A percentile compares a stretch with the other conserved stretches of the same genome.
Conservation (phyloP, 2,797 vertebrate species). For the Brachymystax lenok region DNA sequence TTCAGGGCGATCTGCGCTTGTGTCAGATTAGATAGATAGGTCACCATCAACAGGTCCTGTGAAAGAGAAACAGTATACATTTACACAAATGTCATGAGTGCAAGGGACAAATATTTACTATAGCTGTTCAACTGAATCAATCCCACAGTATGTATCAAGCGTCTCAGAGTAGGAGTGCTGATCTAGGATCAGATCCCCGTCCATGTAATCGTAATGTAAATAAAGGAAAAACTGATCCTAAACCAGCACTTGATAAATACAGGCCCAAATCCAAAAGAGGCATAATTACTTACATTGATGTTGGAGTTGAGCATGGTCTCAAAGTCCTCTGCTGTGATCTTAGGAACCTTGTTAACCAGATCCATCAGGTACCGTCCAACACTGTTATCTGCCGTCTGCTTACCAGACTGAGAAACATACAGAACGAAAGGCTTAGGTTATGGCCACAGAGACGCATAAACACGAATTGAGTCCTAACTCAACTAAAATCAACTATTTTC, state of each 20-base stretch:
- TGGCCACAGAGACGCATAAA: neutral
- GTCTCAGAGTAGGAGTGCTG: too few species aligned
- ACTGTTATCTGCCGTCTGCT: conserved; percentile 92
- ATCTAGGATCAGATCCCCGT: too few species aligned
- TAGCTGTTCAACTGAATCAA: too few species aligned
- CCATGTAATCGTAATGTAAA: neutral
- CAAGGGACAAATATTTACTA: too few species aligned
- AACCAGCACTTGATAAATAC: neutral
- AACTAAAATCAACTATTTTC: neutral
- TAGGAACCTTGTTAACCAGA: conserved; percentile 96
- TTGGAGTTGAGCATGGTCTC: conserved; percentile 99
- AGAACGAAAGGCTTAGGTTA: neutral
- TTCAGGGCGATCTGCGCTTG: conserved; percentile 98
- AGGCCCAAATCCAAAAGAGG: neutral
- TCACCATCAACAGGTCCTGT: conserved; percentile 98
- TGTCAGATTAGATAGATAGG: conserved; percentile 95
- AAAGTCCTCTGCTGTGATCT: conserved; percentile 93
- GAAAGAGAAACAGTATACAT: neutral
- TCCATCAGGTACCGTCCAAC: conserved; percentile 96
- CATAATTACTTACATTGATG: conserved; percentile 86
- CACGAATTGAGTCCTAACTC: neutral
- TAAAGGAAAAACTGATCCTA: too few species aligned
- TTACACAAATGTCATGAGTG: neutral
- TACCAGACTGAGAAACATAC: conserved; percentile 84
- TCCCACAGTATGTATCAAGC: too few species aligned